phyloP scores from a whole-genome alignment of 2,888 invertebrate genomes.

The Lasiommata megera region DNA sequence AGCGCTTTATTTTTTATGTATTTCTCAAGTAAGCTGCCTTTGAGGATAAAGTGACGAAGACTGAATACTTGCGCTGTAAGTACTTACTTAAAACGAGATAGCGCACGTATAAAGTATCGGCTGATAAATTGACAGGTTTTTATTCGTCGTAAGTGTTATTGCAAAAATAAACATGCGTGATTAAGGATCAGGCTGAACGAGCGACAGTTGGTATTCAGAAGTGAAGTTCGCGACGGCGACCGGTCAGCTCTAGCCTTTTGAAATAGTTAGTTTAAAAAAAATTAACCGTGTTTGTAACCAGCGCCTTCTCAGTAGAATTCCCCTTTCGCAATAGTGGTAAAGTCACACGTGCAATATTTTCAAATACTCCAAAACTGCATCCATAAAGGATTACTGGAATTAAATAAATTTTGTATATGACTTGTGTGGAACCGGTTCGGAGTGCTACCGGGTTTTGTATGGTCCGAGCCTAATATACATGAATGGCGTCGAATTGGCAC shows the following conservation, averaged over 20 bases:
- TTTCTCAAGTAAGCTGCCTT: conserved; percentile 33
- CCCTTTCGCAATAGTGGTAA: too few species aligned
- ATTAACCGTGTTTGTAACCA: too few species aligned
- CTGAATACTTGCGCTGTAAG: conserved; percentile 34
- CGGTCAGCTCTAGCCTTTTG: too few species aligned
- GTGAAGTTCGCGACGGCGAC: too few species aligned
- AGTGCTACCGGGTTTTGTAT: not conserved
- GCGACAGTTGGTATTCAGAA: too few species aligned
- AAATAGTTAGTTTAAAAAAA: too few species aligned
- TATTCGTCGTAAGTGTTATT: conserved; percentile 29
- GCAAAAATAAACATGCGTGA: conserved; percentile 22
- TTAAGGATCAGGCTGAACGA: not conserved
- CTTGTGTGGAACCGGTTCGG: not conserved
- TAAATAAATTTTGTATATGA: too few species aligned
- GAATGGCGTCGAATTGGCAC: conserved; percentile 20
- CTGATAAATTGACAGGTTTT: conserved; percentile 38
- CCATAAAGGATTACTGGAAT: too few species aligned
- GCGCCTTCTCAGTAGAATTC: too few species aligned
- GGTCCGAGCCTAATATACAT: conserved; percentile 6
- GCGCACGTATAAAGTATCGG: conserved; percentile 34
- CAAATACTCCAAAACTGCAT: too few species aligned
- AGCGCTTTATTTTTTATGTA: conserved; percentile 8
- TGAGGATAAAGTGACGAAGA: conserved; percentile 32
- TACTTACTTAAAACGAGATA: conserved; percentile 33
- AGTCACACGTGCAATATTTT: too few species aligned